Base-by-base conservation (phyloP, 1,140 invertebrate species). In the Neuroterus valhalla region DNA sequence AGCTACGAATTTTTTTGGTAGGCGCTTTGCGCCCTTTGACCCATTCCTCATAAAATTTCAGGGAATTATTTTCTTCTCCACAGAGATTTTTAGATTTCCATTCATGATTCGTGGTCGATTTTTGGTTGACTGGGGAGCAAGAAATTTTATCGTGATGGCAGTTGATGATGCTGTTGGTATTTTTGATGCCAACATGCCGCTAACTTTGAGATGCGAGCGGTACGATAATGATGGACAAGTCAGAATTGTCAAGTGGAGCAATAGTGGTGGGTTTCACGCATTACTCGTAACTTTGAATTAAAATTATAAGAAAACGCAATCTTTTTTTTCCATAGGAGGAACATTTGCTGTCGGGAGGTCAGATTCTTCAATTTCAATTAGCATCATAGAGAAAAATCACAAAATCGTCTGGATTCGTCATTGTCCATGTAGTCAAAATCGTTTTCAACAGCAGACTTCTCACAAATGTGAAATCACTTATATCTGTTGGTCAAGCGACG, bases 81-180 rank as follows among this genome's bases (percentile, higher is more conserved):
- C 14, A 78, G 77, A 75, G 46, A 78, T 78, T 21, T 78, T 78
- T 38, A 43, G 72, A 4, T 75, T 78, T 17, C 71, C 75, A 17
- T 44, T 74, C 26, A 1, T 71, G 8, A 72, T 76, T 21, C 69
- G 21, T 15, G 43, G 44, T 0, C 72, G 72, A 5, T 42, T 44
- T 15, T 42, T 76, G 0, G 42, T 86, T 11, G 86, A 88, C 46
- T 88, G 86, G 86, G 78, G 82, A 10, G 72, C 76, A 4, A 72
- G 48, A 1, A 70, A 84, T 55, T 23, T 26, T 8, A 26, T 55
- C 12, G 15, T 79, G 0, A 71, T 87, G 11, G 78, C 75, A 0
- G 55, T 78, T 1, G 71, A 66, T 1, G 52, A 11, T 14, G 52
- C 17, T 14, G 19, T 21, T 55, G 52, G 52, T 14, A 21, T 55